phyloP scores from a whole-genome alignment of 92 coral and sea anemone genomes.

The Montipora capitata region DNA sequence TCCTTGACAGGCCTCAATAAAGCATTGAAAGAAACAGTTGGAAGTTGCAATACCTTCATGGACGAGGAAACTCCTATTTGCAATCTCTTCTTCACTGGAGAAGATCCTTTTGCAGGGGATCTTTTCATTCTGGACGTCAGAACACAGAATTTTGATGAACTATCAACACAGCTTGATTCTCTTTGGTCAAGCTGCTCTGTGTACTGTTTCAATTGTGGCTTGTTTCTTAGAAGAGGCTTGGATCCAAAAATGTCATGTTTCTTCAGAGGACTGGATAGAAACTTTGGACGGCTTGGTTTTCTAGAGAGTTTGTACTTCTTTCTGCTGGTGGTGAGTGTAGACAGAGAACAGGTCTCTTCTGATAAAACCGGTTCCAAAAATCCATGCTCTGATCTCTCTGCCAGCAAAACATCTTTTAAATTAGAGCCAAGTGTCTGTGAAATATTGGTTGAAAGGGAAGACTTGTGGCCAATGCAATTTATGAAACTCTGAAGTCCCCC shows the following conservation, averaged over 20 bases:
- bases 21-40: too few species aligned
- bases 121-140: slow-evolving; percentile 81
- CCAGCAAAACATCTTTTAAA: not conserved
- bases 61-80: slow-evolving; percentile 44
- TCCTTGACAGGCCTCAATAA: too few species aligned
- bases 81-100: slow-evolving; percentile 77
- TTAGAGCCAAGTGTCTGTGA: not conserved
- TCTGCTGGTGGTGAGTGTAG: slow-evolving; percentile 21
- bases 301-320: slow-evolving; percentile 52
- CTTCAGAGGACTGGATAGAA: slow-evolving; percentile 60
- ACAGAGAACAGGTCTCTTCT: not conserved
- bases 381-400: not conserved
- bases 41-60: not conserved
- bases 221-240: slow-evolving; percentile 24
- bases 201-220: not conserved
- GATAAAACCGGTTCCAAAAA: not conserved
- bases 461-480: slow-evolving; percentile 14
- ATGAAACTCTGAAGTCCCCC: slow-evolving; percentile 62
- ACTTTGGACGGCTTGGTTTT: slow-evolving; percentile 21
- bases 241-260: slow-evolving; percentile 19
- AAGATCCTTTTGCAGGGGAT: slow-evolving; percentile 79
- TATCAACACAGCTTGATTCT: slow-evolving; percentile 36
- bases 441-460: not conserved
- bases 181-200: not conserved
- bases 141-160: slow-evolving; percentile 77